Conservation (phyloP, 2,888 invertebrate species). For the Agelastica alni region DNA sequence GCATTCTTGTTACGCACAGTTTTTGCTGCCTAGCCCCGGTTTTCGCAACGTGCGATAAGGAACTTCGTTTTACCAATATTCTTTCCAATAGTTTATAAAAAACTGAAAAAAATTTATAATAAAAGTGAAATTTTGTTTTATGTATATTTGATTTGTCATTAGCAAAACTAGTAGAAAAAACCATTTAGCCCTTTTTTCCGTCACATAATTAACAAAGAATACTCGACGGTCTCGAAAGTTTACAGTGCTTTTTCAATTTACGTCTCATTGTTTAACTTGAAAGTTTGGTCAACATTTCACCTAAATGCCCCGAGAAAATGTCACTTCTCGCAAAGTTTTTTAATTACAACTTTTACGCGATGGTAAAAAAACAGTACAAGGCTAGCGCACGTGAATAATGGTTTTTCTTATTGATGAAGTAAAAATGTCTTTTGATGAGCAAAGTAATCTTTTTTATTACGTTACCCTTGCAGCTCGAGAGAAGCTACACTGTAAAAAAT, state of each 20-base stretch:
- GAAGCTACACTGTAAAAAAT: neutral
- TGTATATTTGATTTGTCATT: too few species aligned
- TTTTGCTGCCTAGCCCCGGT: too few species aligned
- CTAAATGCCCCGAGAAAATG: slow-evolving; percentile 35
- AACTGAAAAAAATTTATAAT: too few species aligned
- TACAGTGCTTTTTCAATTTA: slow-evolving; percentile 33
- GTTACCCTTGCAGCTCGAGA: neutral
- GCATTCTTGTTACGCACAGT: too few species aligned
- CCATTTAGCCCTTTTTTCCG: slow-evolving; percentile 10
- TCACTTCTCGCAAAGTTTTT: slow-evolving; percentile 40
- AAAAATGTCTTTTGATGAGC: slow-evolving; percentile 22
- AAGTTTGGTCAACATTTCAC: slow-evolving; percentile 37
- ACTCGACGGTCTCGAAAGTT: slow-evolving; percentile 25
- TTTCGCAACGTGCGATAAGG: too few species aligned
- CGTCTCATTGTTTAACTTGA: slow-evolving; percentile 36
- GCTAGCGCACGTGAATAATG: slow-evolving; percentile 30
- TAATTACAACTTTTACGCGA: slow-evolving; percentile 39
- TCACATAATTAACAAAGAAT: slow-evolving; percentile 24
- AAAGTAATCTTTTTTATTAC: slow-evolving; percentile 14
- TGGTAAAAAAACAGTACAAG: slow-evolving; percentile 29
- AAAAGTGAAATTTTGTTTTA: too few species aligned
- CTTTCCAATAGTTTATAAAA: too few species aligned
- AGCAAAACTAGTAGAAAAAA: neutral
- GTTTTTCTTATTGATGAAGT: slow-evolving; percentile 25
- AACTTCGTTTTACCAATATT: too few species aligned